Percentiles rank a stretch among this genome's conserved stretches.
phyloP scores from a whole-genome alignment of 2,113 vertebrate species.

The Xenotilapia leptura region DNA sequence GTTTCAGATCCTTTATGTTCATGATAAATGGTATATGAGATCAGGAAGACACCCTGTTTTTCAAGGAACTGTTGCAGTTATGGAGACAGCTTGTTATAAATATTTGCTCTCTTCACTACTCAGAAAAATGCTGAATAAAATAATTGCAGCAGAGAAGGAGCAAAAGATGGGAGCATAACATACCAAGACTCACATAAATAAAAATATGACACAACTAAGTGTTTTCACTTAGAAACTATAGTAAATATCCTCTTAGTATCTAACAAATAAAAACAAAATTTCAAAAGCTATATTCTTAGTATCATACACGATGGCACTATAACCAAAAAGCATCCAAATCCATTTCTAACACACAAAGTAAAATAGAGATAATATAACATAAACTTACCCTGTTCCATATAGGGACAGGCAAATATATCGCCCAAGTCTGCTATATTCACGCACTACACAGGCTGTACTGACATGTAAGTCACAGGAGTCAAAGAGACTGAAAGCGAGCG shows the following conservation, averaged over 20 bases:
- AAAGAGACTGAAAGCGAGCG: not conserved
- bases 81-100: not conserved
- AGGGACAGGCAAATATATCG: not conserved
- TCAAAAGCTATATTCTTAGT: not conserved
- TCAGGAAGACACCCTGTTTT: not conserved
- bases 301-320: not conserved
- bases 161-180: not conserved
- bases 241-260: not conserved
- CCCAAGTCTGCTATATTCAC: not conserved
- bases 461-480: not conserved
- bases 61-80: not conserved
- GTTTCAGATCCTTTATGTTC: not conserved
- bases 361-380: not conserved
- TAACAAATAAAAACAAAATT: not conserved
- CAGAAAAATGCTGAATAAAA: not conserved
- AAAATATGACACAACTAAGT: not conserved
- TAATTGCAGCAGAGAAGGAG: not conserved
- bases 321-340: not conserved
- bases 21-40: not conserved
- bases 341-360: not conserved
- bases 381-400: slow-evolving; percentile 2
- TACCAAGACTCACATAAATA: not conserved
- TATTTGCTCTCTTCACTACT: not conserved
- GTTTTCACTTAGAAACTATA: not conserved
- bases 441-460: not conserved